Evolutionary conservation across 2,113 vertebrate species (phyloP).

Genomic region (Scalopus aquaticus): DNA sequence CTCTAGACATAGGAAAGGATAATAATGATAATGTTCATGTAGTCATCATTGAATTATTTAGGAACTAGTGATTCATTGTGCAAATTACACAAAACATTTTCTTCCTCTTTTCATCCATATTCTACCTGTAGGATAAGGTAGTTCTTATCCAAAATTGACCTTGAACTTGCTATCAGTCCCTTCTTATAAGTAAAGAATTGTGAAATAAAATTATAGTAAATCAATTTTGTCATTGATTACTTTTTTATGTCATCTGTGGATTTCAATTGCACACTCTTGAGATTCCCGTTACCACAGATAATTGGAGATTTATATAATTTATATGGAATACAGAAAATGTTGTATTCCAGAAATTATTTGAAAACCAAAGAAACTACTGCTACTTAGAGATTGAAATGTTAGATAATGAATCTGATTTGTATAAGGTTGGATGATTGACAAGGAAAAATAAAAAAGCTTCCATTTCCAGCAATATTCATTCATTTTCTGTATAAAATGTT

Average conservation of each 20-base stretch:
- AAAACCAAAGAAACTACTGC: not conserved
- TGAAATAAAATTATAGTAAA: not conserved
- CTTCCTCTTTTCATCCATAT: not conserved
- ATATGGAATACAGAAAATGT: not conserved
- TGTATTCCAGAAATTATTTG: not conserved
- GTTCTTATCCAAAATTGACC: not conserved
- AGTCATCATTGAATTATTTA: not conserved
- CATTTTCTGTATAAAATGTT: slow-evolving; percentile 37
- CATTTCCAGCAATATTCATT: slow-evolving; percentile 35
- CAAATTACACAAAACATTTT: not conserved
- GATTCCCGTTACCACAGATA: not conserved
- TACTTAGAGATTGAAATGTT: not conserved
- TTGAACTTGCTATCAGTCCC: not conserved
- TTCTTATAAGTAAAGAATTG: not conserved
- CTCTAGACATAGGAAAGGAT: not conserved
- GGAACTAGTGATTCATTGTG: not conserved
- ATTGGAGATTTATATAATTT: not conserved
- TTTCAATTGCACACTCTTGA: not conserved
- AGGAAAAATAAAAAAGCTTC: not conserved
- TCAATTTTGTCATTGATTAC: not conserved
- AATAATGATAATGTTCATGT: not conserved
- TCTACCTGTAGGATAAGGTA: not conserved
- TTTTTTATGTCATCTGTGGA: not conserved
- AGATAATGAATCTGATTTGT: not conserved
- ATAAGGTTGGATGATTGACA: not conserved